Evolutionary conservation across 2,113 vertebrate genomes (phyloP).

Genomic region (Lepidiolamprologus cunningtoni): DNA sequence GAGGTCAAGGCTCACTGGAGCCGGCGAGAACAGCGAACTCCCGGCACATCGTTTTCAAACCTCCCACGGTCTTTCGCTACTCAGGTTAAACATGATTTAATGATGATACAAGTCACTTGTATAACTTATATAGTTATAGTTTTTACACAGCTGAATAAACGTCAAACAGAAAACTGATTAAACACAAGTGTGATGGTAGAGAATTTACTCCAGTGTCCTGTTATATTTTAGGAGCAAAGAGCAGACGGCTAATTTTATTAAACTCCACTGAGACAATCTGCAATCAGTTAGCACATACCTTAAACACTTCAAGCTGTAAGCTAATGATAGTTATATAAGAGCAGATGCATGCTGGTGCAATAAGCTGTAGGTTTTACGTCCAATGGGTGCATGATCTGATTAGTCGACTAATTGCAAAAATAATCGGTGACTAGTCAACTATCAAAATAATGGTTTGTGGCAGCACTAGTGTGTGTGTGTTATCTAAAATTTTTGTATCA

Average conservation of each 20-base stretch:
- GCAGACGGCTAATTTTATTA: background rate
- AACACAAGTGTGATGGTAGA: background rate
- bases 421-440: background rate
- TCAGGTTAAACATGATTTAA: no score
- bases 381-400: fast-evolving
- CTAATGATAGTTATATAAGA: background rate
- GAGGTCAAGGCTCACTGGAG: no score
- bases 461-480: background rate
- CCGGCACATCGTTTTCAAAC: no score
- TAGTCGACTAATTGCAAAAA: background rate
- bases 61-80: no score
- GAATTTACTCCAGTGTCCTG: background rate
- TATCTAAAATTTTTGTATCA: background rate
- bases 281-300: background rate
- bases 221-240: background rate
- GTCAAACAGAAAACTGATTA: background rate
- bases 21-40: no score
- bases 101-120: background rate
- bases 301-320: background rate
- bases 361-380: background rate
- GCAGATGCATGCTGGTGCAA: background rate
- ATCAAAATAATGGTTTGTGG: background rate
- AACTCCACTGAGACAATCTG: background rate
- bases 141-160: background rate
- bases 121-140: background rate